Evolutionary conservation across 2,888 invertebrate genomes (phyloP), one percentile per base, ranked within the genome.

Genomic region (Thereva nobilitata): DNA sequence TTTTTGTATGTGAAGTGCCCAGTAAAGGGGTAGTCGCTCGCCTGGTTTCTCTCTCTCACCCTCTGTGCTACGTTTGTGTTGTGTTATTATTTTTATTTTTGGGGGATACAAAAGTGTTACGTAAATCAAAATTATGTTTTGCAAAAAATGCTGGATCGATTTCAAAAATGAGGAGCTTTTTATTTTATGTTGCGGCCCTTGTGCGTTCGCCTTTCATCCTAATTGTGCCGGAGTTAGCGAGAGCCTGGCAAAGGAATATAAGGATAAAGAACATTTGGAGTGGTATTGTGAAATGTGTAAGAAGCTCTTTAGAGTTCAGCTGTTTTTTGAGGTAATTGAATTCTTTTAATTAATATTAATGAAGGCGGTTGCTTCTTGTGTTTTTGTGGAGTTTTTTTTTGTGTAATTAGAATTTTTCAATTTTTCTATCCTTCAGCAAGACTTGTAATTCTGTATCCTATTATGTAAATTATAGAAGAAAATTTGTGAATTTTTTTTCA

Each of bases 131-230:
- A 37, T 63, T 7, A 65, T 63, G 65, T 63, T 63, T 50, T 80
- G 79, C 74, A 77, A 77, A 69, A 78, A 76, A 72, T 80, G 80
- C 67, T 78, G 80, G 80, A 76, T 79, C 73, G 78, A 80, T 76
- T 80, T 80, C 65, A 72, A 71, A 65, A 70, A 72, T 70, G 72
- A 70, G 45, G 78, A 76, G 64, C 49, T 71, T 42, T 74, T 69
- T 66, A 70, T 78, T 53, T 74, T 72, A 67, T 80, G 79, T 71
- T 74, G 75, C 37, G 79, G 80, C 41, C 79, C 78, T 42, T 80
- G 80, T 69, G 76, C 73, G 8, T 73, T 75, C 68, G 70, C 72
- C 41, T 79, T 74, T 71, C 79, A 79, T 67, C 74, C 73, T 67
- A 75, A 75, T 67, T 80, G 80, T 71, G 76, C 76, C 35, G 66